Conservation (phyloP, 64 coral and sea anemone genomes). For the Pocillopora damicornis region DNA sequence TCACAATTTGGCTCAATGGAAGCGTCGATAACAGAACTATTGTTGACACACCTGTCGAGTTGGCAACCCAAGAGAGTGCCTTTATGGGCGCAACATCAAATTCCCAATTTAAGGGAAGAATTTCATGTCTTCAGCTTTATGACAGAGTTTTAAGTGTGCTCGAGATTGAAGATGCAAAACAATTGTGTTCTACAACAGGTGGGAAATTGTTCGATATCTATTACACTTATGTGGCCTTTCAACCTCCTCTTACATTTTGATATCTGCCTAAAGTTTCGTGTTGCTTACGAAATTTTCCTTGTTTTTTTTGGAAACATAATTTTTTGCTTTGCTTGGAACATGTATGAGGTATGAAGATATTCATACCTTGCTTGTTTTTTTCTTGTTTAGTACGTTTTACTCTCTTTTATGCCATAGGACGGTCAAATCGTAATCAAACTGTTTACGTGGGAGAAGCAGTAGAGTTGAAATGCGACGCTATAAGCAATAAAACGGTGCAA, state of each 20-base stretch:
- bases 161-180: conserved; percentile 2
- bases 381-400: neutral
- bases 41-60: neutral
- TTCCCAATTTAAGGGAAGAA: neutral
- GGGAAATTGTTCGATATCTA: neutral
- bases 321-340: no score
- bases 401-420: neutral
- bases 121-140: conserved; percentile 43
- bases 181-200: conserved; percentile 3
- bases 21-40: neutral
- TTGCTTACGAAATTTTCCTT: neutral
- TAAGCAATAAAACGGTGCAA: conserved; percentile 4
- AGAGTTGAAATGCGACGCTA: conserved; percentile 1
- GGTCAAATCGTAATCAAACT: neutral
- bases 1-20: conserved; percentile 12
- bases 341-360: no score
- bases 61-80: neutral
- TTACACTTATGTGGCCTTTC: neutral
- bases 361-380: no score
- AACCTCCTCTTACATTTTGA: neutral
- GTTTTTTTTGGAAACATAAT: no score
- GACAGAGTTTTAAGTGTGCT: conserved; percentile 13
- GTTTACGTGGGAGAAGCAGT: neutral
- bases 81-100: neutral
- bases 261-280: neutral